phyloP scores from a whole-genome alignment of 2,888 invertebrate species.

The Matsumyia berberina region DNA sequence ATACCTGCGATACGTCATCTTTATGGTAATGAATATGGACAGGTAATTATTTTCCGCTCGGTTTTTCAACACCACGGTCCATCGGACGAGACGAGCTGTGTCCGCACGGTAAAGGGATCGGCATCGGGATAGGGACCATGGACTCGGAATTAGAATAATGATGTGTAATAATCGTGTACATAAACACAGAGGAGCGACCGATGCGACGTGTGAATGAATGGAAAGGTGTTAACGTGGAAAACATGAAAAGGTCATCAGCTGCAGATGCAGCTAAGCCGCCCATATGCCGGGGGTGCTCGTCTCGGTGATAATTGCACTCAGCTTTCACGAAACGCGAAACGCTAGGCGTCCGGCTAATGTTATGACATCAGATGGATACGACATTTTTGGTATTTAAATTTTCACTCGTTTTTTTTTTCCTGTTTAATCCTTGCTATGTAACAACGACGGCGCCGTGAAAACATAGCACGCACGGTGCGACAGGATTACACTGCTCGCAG shows the following conservation, averaged over 20 bases:
- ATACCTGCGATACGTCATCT: conserved; percentile 69
- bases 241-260: conserved; percentile 64
- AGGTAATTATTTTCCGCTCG: conserved; percentile 76
- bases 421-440: conserved; percentile 11
- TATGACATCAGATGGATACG: conserved; percentile 56
- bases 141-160: conserved; percentile 70
- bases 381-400: conserved; percentile 59
- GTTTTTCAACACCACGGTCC: conserved; percentile 57
- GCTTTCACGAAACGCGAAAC: background rate
- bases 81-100: too few relatives aligned
- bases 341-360: conserved; percentile 25
- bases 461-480: conserved; percentile 37
- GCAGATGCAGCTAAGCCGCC: conserved; percentile 24
- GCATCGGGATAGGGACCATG: conserved; percentile 33
- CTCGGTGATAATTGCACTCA: conserved; percentile 42
- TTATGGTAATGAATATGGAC: conserved; percentile 77
- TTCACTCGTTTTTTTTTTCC: conserved; percentile 11
- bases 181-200: conserved; percentile 41
- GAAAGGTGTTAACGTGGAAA: conserved; percentile 63
- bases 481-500: conserved; percentile 21
- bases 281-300: conserved; percentile 24
- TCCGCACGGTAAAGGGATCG: too few relatives aligned
- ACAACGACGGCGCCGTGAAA: background rate
- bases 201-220: conserved; percentile 33
- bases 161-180: conserved; percentile 71